Base-by-base conservation (phyloP, 2,888 invertebrate species). In the Erebia palarica region DNA sequence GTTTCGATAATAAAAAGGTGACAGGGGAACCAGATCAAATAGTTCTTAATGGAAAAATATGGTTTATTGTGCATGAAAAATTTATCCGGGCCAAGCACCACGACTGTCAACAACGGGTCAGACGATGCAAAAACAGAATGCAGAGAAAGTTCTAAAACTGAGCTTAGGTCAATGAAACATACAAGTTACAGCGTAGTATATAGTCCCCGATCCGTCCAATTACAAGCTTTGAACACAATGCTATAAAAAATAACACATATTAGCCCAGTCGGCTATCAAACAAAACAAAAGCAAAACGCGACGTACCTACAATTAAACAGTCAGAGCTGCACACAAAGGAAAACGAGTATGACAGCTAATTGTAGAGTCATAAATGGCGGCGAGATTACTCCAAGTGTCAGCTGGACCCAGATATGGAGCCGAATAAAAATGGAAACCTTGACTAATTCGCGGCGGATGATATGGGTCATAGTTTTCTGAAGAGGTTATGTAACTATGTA, bases 341-440 rank as follows among this genome's bases (percentile, higher is more conserved):
- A 83, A 84, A 86, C 80, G 76, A 79, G 77, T 79, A 86, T 86
- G 89, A 89, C 88, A 87, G 86, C 84, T 90, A 90, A 91, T 90
- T 89, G 88, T 84, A 78, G 79, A 79, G 81, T 84, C 90, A 81
- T 86, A 90, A 85, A 90, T 82, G 91, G 91, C 75, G 78, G 79
- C 78, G 79, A 87, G 87, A 90, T 91, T 86, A 87, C 83, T 85
- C 83, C 80, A 80, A 85, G 85, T 84, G 88, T 81, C 82, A 81
- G 78, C 72, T 70, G 78, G 68, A 65, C 84, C 88, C 88, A 82
- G 85, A 86, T 90, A 88, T 83, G 85, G 86, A 49, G 60, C 42
- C 79, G 78, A 77, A 78, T 85, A 80, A 81, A 86, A 87, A 89
- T 86, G 88, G 88, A 82, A 81, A 86, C 87, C 90, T 88, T 90